phyloP scores from a whole-genome alignment of 2,888 invertebrate genomes.

The Lypha dubia region DNA sequence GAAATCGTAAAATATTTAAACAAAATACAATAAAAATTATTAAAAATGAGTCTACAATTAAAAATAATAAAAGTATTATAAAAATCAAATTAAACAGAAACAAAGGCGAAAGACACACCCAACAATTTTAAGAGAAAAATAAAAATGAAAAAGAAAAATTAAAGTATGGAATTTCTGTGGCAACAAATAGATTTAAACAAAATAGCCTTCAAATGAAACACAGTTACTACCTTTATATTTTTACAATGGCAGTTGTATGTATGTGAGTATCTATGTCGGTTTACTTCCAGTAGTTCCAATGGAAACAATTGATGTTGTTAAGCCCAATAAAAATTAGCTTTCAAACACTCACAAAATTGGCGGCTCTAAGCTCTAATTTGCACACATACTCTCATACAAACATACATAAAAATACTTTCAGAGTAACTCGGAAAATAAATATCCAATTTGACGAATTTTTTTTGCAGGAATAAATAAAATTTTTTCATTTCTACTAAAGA shows the following conservation, averaged over 20 bases:
- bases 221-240: not conserved
- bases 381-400: too few species aligned
- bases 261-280: too few species aligned
- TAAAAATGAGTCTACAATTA: slow-evolving; percentile 44
- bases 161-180: not conserved
- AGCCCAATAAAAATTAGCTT: too few species aligned
- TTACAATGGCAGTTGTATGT: too few species aligned
- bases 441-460: too few species aligned
- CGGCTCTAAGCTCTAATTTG: too few species aligned
- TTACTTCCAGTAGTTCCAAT: too few species aligned
- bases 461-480: too few species aligned
- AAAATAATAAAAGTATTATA: slow-evolving; percentile 54
- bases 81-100: slow-evolving; percentile 45
- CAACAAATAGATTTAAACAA: slow-evolving; percentile 31
- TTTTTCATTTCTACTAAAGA: too few species aligned
- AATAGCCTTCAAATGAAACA: not conserved
- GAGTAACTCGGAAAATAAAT: too few species aligned
- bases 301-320: too few species aligned
- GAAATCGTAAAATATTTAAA: slow-evolving; percentile 50
- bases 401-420: not conserved
- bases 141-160: slow-evolving; percentile 12
- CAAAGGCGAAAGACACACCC: slow-evolving; percentile 38
- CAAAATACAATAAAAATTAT: slow-evolving; percentile 27
- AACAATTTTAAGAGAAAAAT: slow-evolving; percentile 14
- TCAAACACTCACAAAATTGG: too few species aligned